phyloP scores from a whole-genome alignment of 2,113 vertebrate genomes.

The Gymnorhina tibicen region DNA sequence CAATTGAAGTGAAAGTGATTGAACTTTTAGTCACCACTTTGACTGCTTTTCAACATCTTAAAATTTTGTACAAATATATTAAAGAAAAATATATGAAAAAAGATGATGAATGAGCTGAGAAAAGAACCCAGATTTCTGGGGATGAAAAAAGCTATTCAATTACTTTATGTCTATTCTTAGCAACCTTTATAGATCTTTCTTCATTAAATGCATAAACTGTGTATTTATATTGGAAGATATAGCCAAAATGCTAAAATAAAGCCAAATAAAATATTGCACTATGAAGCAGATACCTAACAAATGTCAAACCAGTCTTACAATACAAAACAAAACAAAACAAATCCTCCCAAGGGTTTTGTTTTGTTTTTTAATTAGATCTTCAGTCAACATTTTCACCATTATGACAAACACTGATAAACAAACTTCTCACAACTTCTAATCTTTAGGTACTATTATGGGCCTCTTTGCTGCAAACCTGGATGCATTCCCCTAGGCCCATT shows the following conservation, averaged over 20 bases:
- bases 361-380: not conserved
- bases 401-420: not conserved
- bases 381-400: not conserved
- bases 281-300: not conserved
- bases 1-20: not conserved
- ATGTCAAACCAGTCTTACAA: not conserved
- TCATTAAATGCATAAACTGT: not conserved
- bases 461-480: not conserved
- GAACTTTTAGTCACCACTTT: not conserved
- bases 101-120: not conserved
- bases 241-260: not conserved
- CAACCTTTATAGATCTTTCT: not conserved
- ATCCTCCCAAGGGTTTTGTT: not conserved
- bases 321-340: not conserved
- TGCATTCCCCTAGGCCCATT: not conserved
- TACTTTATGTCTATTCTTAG: not conserved
- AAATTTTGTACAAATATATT: not conserved
- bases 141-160: not conserved
- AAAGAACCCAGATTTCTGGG: fast-evolving
- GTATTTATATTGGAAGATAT: not conserved
- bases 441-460: not conserved
- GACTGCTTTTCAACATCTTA: not conserved
- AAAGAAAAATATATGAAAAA: not conserved
- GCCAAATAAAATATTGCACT: not conserved
- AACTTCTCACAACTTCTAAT: not conserved